A percentile compares a stretch with the other conserved stretches of the same genome.
These are phyloP conservation scores for Hyposmocoma kahamanoa DNA, from an alignment of 1,140 invertebrate genomes.

Conservation along the genomic window DNA sequence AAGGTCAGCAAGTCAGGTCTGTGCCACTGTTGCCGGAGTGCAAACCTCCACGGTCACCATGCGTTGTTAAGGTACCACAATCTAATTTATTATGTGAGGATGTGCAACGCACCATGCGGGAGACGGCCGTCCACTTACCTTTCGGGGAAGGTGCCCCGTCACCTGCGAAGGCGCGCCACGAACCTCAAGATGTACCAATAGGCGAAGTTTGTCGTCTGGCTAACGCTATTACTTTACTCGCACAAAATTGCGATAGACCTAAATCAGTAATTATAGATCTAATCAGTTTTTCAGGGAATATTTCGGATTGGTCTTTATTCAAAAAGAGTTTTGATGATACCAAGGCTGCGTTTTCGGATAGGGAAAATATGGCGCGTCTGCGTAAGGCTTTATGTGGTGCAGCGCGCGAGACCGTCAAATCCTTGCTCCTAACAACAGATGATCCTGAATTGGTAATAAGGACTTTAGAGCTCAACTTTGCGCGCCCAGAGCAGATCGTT, in stretches of 20 bases:
- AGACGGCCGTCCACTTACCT: neutral
- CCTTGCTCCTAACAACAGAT: neutral
- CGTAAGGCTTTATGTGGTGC: neutral
- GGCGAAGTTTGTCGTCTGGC: neutral
- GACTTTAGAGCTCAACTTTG: neutral
- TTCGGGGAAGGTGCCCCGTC: neutral
- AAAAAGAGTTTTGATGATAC: slow-evolving; percentile 1
- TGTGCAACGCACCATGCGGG: neutral
- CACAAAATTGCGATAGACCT: no score
- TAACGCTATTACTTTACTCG: neutral
- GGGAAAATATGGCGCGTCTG: neutral
- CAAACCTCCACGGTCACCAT: no score
- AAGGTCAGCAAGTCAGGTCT: no score
- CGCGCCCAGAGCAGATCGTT: neutral
- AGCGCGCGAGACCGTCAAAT: neutral
- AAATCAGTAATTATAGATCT: no score
- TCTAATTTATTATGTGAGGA: neutral
- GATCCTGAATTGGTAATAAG: neutral
- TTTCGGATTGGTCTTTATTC: neutral
- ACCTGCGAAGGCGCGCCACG: neutral
- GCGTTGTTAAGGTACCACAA: neutral
- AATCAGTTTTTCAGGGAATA: no score
- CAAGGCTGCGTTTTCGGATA: neutral
- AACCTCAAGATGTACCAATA: neutral
- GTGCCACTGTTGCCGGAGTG: no score